A percentile compares a stretch with the other conserved stretches of the same genome.
Conservation (phyloP, 92 coral and sea anemone genomes). For the Epizoanthus ramosus region DNA sequence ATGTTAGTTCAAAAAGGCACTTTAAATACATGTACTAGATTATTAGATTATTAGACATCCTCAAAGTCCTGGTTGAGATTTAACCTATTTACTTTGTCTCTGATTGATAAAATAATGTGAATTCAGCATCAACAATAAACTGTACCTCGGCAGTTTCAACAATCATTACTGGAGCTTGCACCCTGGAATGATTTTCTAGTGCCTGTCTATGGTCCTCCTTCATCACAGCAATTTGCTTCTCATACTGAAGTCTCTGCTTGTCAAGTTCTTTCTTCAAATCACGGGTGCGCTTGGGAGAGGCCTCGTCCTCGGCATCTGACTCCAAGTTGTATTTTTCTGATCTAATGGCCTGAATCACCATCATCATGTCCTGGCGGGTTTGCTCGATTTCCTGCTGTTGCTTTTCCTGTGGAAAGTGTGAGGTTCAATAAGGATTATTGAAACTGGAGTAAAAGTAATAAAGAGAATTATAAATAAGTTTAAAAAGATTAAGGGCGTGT, state of each 20-base stretch:
- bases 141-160: slow-evolving; percentile 46
- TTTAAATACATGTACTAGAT: no score
- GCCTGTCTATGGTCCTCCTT: slow-evolving; percentile 71
- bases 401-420: slow-evolving; percentile 65
- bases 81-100: no score
- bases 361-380: slow-evolving; percentile 97
- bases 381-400: slow-evolving; percentile 94
- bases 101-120: neutral
- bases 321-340: slow-evolving; percentile 88
- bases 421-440: neutral
- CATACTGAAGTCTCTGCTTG: slow-evolving; percentile 75
- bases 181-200: slow-evolving; percentile 45
- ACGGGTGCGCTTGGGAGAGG: slow-evolving; percentile 48
- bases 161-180: slow-evolving; percentile 26
- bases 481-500: no score
- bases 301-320: slow-evolving; percentile 61
- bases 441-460: no score
- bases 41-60: no score
- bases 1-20: no score
- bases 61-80: no score
- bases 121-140: neutral
- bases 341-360: slow-evolving; percentile 92
- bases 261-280: slow-evolving; percentile 71
- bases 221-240: slow-evolving; percentile 68
- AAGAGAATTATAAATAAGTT: no score